These are phyloP conservation scores for Serrognathus titanus DNA, from an alignment of 2,888 invertebrate species.

Conservation along the genomic window DNA sequence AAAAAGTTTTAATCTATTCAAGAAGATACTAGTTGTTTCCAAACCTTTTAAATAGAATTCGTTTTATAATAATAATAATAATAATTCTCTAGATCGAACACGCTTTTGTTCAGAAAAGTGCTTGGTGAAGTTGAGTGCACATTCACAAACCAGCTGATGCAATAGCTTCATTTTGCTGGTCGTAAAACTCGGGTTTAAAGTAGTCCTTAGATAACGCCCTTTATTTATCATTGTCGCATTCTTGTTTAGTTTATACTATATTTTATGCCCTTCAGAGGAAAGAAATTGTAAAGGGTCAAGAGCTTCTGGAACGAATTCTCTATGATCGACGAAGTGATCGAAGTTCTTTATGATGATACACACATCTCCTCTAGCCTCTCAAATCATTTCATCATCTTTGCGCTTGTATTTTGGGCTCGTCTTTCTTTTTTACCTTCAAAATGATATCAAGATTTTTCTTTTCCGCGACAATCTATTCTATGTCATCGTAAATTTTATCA, in stretches of 20 bases:
- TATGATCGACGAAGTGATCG: constrained; percentile 23
- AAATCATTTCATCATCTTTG: no score
- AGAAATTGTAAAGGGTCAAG: background rate
- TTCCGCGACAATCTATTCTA: no score
- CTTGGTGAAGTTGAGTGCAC: constrained; percentile 35
- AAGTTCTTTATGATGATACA: constrained; percentile 23
- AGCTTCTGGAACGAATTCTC: background rate
- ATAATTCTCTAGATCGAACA: no score
- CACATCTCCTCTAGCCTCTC: no score
- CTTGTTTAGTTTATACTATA: background rate
- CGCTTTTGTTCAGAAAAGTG: constrained; percentile 29
- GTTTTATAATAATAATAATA: no score
- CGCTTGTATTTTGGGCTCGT: no score
- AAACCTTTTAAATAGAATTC: constrained; percentile 36
- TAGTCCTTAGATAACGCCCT: constrained; percentile 48
- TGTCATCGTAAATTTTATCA: no score
- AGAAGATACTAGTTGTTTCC: no score
- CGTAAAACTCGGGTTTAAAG: constrained; percentile 57
- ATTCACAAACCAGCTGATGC: constrained; percentile 50
- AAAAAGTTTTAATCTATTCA: no score
- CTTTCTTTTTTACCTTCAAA: no score
- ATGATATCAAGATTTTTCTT: no score
- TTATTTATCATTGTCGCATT: constrained; percentile 4
- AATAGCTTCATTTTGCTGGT: constrained; percentile 56
- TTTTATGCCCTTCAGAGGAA: constrained; percentile 4